Evolutionary conservation across 2,888 invertebrate genomes (phyloP).

Genomic region (Smittia aterrima): DNA sequence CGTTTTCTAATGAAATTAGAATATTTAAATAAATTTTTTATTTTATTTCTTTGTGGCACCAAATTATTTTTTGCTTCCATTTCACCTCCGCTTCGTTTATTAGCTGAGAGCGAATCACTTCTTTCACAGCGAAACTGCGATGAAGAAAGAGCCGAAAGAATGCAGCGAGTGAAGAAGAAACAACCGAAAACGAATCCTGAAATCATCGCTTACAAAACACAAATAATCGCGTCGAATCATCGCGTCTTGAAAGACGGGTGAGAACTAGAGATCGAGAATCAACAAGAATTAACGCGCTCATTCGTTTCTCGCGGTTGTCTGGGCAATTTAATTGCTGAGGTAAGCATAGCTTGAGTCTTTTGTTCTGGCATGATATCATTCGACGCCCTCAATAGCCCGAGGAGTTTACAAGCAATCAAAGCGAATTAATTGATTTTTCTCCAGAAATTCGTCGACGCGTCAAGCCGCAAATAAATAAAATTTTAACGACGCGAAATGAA

Average conservation of each 20-base stretch:
- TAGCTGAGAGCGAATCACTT: constrained; percentile 1
- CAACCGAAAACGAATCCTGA: constrained; percentile 18
- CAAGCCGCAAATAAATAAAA: constrained; percentile 12
- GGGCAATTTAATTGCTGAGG: background rate
- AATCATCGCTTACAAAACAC: constrained; percentile 21
- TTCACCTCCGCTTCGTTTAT: constrained; percentile 19
- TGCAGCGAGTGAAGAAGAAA: constrained; percentile 17
- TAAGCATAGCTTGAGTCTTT: background rate
- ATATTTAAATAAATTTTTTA: constrained; percentile 10
- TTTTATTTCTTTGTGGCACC: background rate
- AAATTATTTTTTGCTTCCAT: constrained; percentile 25
- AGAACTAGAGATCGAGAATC: background rate
- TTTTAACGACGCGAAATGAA: background rate
- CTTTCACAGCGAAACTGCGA: background rate
- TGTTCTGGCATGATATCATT: background rate
- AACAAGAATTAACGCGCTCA: constrained; percentile 17
- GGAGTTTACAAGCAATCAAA: background rate
- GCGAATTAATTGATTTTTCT: constrained; percentile 13
- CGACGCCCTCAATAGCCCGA: constrained; percentile 4
- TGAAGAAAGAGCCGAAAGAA: constrained; percentile 3
- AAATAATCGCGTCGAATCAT: constrained; percentile 26
- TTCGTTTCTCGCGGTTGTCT: constrained; percentile 16
- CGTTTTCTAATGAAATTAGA: constrained; percentile 23
- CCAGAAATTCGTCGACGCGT: background rate
- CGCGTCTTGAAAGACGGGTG: background rate